Base-by-base conservation (phyloP, 2,888 invertebrate species). In the Camptogramma bilineatum region DNA sequence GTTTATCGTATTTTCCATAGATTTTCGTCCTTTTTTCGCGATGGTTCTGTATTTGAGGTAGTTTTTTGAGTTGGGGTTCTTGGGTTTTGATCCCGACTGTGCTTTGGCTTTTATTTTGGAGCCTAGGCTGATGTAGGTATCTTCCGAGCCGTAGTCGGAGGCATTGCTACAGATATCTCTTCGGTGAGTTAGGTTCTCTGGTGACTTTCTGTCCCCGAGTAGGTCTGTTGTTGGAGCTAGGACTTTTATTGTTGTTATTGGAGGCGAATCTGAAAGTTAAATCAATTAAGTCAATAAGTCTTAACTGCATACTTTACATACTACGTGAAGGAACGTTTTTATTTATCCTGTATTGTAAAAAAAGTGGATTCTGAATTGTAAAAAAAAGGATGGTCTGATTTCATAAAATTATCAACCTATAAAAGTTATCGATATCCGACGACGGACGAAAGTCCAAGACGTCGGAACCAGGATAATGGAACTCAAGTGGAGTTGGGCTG, bases 71-170 rank as follows among this genome's bases (percentile, higher is more conserved):
- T 84, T 86, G 1, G 73, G 73, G 59, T 75, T 80, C 76, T 88
- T 89, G 17, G 76, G 81, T 74, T 87, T 91, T 4, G 84, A 76
- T 7, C 82, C 79, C 1, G 81, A 75, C 76, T 93, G 93, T 1
- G 93, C 93, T 80, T 86, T 92, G n/a, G 89, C 90, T 77, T 93
- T 93, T 50, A 93, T 93, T 80, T 93, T 93, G 42, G 91, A 89
- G 44, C 93, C 93, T 78, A 93, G 77, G 73, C 93, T 94, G 58
- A 91, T 88, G 69, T 83, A 93, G 1, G 93, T 94, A 59, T 93
- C 93, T 78, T 92, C 93, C 8, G 93, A 94, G 16, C 93, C 92
- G 71, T 90, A 88, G 66, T 93, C 93, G 1, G 93, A 93, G 34
- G 86, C 88, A 70, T 93, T 93, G 70, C 92, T 90, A 73, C 89